Base-by-base conservation (phyloP, 2,888 invertebrate genomes). In the Netelia virgata region DNA sequence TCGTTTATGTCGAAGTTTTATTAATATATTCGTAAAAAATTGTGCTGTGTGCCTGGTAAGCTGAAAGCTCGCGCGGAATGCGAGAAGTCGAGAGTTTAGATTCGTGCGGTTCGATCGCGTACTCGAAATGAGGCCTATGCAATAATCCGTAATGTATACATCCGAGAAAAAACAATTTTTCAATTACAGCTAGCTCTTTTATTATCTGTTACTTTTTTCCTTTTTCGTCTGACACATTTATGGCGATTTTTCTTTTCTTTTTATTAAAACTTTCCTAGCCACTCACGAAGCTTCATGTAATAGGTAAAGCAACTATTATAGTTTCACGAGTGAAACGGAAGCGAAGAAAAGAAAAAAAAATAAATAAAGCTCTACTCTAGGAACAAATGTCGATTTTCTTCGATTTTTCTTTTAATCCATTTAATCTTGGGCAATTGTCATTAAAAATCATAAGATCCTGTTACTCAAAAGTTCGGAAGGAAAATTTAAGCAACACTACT, bases 41-140 rank as follows among this genome's bases (percentile, higher is more conserved):
- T 86, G 87, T 86, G 84, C 85, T 79, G 85, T 86, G 86, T 85
- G 85, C 85, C 75, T 85, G 61, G 80, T 86, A 85, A 87, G 85
- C 85, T 84, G 78, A 79, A 85, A 82, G 80, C 82, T 86, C 83
- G 83, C 87, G 83, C 84, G 85, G 18, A 81, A 81, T 84, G 76
- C 81, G 86, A 87, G 85, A 87, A 80, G 84, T 87, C 86, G 84
- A 85, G 80, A 82, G 80, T 85, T 82, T 77, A 81, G 77, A 74
- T 84, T 86, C 86, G 85, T 87, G 86, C 86, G 82, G 81, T 86
- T 86, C 84, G 85, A 84, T 85, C 82, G 77, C 77, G 50, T 14
- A 64, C 63, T 76, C 70, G 64, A 63, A 72, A 80, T 72, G 75
- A 57, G 79, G 79, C 79, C 61, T 74, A 63, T 47, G 28, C 23